A percentile compares a stretch with the other conserved stretches of the same genome.
Conservation (phyloP, 2,113 vertebrate species). For the Manacus vitellinus region DNA sequence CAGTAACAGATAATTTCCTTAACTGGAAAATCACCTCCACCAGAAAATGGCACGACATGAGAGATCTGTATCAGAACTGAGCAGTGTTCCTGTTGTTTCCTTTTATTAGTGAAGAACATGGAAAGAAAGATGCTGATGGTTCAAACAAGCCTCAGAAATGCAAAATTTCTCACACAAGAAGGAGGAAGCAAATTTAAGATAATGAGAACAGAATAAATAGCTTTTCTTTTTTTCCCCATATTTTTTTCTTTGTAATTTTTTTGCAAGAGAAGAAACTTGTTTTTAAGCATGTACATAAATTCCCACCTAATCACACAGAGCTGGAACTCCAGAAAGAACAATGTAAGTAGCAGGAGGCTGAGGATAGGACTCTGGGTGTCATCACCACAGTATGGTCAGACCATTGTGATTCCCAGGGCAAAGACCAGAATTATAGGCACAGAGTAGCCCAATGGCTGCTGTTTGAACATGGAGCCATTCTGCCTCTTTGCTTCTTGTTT, state of each 20-base stretch:
- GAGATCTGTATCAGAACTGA: background rate
- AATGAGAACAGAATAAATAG: background rate
- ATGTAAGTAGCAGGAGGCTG: background rate
- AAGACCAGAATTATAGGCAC: background rate
- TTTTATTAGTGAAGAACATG: background rate
- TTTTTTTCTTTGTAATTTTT: background rate
- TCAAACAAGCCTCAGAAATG: background rate
- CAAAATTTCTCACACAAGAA: background rate
- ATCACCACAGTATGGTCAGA: background rate
- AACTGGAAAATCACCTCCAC: background rate
- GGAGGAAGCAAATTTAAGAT: background rate
- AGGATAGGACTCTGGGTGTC: background rate
- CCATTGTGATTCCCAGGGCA: background rate
- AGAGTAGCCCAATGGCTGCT: accelerated
- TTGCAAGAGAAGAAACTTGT: background rate
- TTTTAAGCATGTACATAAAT: background rate
- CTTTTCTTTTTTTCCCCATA: background rate
- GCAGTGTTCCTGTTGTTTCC: background rate
- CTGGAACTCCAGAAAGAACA: background rate
- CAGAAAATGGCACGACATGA: background rate
- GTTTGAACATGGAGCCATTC: background rate
- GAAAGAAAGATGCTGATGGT: background rate
- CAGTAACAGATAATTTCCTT: background rate
- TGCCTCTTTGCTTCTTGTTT: background rate
- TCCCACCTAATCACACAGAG: background rate